Percentiles rank a stretch among this genome's conserved stretches.
Conservation (phyloP, 2,113 vertebrate species). For the Gymnogyps californianus region DNA sequence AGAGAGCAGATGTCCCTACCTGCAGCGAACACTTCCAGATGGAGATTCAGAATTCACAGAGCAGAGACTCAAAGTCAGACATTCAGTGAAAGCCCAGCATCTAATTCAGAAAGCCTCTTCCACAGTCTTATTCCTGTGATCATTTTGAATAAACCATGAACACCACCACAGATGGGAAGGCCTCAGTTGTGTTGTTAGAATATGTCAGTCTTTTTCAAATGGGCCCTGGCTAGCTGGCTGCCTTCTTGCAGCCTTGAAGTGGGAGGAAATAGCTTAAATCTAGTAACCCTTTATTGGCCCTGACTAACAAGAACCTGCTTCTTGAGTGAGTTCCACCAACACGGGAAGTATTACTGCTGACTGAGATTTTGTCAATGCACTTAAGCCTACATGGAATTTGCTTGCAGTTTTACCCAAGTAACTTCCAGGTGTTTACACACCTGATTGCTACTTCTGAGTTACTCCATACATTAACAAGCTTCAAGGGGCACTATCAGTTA, state of each 20-base stretch:
- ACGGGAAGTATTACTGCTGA: not conserved
- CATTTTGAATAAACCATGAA: not conserved
- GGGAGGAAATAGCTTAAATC: not conserved
- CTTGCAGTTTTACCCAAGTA: not conserved
- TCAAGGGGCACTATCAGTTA: not conserved
- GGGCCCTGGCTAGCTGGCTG: not conserved
- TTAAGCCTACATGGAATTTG: not conserved
- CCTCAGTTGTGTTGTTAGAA: not conserved
- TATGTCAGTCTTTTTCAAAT: not conserved
- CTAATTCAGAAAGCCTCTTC: not conserved
- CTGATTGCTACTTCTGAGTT: not conserved
- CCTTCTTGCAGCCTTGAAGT: not conserved
- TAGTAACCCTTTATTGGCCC: not conserved
- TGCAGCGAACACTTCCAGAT: not conserved
- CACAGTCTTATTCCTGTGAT: not conserved
- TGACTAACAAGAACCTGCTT: not conserved
- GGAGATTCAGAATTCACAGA: not conserved
- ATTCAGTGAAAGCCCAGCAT: not conserved
- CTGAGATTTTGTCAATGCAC: not conserved
- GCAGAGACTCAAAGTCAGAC: not conserved
- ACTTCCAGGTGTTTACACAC: not conserved
- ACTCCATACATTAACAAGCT: not conserved
- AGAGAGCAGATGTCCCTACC: not conserved
- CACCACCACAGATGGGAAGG: not conserved
- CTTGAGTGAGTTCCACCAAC: not conserved